Evolutionary conservation across 1,140 invertebrate species (phyloP).

Genomic region (Delia radicum): DNA sequence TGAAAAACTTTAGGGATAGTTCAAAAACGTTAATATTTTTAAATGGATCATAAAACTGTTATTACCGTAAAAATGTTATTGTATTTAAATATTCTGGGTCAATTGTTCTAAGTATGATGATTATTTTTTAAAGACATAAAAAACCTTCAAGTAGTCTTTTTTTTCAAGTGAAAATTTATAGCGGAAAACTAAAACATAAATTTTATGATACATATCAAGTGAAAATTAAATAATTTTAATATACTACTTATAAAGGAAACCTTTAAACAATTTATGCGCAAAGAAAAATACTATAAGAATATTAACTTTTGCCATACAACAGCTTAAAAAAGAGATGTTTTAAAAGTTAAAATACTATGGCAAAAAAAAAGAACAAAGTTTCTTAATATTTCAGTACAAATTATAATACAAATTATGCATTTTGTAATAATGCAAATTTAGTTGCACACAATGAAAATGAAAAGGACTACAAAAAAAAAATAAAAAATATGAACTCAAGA

Average conservation of each 20-base stretch:
- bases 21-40: too few species aligned
- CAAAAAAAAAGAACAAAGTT: background rate
- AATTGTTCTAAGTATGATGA: background rate
- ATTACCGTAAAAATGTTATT: too few species aligned
- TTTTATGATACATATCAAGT: conserved; percentile 8
- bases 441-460: too few species aligned
- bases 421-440: conserved; percentile 17
- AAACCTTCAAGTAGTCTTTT: background rate
- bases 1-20: too few species aligned
- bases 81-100: background rate
- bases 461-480: too few species aligned
- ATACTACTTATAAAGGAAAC: background rate
- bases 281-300: conserved; percentile 1
- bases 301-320: background rate
- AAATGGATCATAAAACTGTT: too few species aligned
- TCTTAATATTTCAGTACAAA: conserved; percentile 20
- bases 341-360: background rate
- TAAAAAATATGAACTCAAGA: too few species aligned
- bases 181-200: conserved; percentile 1
- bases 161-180: background rate
- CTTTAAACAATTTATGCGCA: too few species aligned
- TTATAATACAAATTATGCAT: conserved; percentile 22
- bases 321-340: background rate
- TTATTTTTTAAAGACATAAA: background rate
- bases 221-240: conserved; percentile 16